Evolutionary conservation across 2,888 invertebrate genomes (phyloP).

Genomic region (Polyommatus icarus): DNA sequence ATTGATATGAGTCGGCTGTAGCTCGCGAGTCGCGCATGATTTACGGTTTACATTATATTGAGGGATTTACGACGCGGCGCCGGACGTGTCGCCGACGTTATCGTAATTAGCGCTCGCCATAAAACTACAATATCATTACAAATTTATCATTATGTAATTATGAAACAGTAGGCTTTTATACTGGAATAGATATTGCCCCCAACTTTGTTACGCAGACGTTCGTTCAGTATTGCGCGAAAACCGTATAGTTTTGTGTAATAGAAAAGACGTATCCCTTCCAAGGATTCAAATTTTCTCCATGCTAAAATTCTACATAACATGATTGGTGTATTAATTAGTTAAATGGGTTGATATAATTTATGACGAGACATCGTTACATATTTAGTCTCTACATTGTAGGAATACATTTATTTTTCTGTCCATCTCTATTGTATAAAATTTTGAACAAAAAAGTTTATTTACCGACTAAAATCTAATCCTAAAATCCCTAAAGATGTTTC

Average conservation of each 20-base stretch:
- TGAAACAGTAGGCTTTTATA: neutral
- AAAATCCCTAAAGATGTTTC: too few relatives aligned
- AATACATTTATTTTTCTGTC: too few relatives aligned
- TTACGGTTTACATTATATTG: conserved; percentile 6
- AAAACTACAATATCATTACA: conserved; percentile 13
- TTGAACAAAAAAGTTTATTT: too few relatives aligned
- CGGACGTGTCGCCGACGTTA: neutral
- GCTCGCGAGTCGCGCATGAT: neutral
- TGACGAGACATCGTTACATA: too few relatives aligned
- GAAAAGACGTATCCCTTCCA: neutral
- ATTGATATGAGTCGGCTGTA: neutral
- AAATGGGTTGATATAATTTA: too few relatives aligned
- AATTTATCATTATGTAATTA: neutral
- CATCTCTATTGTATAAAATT: too few relatives aligned
- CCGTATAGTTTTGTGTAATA: neutral
- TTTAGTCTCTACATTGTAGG: too few relatives aligned
- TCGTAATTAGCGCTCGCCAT: neutral
- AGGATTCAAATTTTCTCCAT: too few relatives aligned
- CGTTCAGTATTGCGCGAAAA: neutral
- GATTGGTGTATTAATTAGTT: too few relatives aligned
- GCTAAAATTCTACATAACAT: too few relatives aligned
- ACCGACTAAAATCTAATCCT: too few relatives aligned
- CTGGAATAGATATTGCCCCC: neutral
- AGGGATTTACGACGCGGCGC: conserved; percentile 5
- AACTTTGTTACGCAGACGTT: neutral